Evolutionary conservation across 1,140 invertebrate species (phyloP).

Genomic region (Saxidomus purpurata): DNA sequence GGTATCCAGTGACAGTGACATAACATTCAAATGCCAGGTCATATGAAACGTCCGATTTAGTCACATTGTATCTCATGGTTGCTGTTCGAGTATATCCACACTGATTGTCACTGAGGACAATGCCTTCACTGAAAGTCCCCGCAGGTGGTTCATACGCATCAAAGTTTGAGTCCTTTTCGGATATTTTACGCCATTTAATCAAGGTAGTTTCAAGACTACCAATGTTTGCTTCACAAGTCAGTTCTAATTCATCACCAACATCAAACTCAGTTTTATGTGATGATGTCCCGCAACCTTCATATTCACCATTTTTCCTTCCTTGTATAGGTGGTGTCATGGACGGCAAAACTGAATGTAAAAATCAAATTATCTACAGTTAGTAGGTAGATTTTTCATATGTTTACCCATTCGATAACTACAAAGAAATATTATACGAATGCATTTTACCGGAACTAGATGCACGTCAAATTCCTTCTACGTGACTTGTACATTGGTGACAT

Average conservation of each 20-base stretch:
- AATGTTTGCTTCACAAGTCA: background rate
- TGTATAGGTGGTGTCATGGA: background rate
- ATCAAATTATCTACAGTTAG: no score
- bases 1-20: background rate
- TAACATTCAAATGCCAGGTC: constrained; percentile 3
- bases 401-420: no score
- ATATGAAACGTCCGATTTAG: background rate
- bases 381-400: no score
- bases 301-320: background rate
- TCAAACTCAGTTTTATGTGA: background rate
- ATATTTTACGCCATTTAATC: background rate
- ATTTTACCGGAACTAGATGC: no score
- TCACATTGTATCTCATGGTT: background rate
- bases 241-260: background rate
- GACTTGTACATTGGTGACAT: no score
- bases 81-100: constrained; percentile 1
- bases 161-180: background rate
- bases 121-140: background rate
- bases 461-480: no score
- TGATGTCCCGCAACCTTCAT: background rate
- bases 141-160: background rate
- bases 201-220: background rate
- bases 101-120: background rate
- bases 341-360: background rate
- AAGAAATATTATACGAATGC: no score